Base-by-base conservation (phyloP, 1,140 invertebrate genomes). In the Caenorhabditis brenneri region DNA sequence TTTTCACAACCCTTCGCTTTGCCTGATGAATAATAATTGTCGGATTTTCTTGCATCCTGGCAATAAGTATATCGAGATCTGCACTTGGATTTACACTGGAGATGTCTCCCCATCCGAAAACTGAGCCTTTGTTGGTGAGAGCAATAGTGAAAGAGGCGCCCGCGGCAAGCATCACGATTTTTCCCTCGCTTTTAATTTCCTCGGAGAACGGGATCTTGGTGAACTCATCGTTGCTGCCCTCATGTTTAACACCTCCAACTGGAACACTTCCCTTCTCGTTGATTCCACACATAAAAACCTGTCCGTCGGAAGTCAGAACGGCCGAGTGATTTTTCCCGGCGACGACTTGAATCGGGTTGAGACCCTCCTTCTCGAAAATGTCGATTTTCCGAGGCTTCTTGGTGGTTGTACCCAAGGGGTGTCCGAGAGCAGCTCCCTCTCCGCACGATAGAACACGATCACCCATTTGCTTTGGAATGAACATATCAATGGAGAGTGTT, bases 251-350 rank as follows among this genome's bases (percentile, higher is more conserved):
- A 0, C 82, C 80, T 60, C 87, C 80, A 0, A 88, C 88, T 27
- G 89, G 89, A 31, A 90, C 89, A 22, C 88, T 90, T 10, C 89
- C 89, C 58, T 90, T 90, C 53, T 90, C 89, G 80, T 90, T 90
- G 24, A 89, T 86, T 39, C 89, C 89, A 83, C 89, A 90, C 24
- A 82, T 81, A 51, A 82, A 90, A 16, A 90, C 85, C 15, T 53
- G 24, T 24, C 88, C 86, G 27, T 90, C 88, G n/a, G 53, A 33
- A 33, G 89, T 85, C 24, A 90, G 82, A 5, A 90, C 48, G 10
- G 89, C 22, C 1, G 89, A 88, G 65, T 90, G 89, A 12, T 91
- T 89, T 36, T 89, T 89, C 46, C 89, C 89, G 31, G 89, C 89
- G 22, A 86, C 88, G 12, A 88, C 85, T 81, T 91, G 89, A 36